A percentile compares a stretch with the other conserved stretches of the same genome.
Conservation (phyloP, 2,797 vertebrate species). For the Astyanax mexicanus region DNA sequence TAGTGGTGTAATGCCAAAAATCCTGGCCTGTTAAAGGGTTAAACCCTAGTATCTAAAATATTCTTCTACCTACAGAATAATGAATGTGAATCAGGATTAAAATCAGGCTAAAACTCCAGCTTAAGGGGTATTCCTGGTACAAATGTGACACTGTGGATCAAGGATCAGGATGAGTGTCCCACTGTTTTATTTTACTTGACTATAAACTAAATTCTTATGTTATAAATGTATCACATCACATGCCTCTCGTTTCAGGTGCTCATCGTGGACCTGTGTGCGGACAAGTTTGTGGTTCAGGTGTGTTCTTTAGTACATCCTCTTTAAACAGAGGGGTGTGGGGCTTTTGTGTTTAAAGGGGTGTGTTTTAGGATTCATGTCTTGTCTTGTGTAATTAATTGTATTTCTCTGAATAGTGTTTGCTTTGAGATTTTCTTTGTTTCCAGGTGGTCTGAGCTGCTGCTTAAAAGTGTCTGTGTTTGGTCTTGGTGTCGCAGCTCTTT, state of each 20-base stretch:
- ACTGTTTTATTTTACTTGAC: no score
- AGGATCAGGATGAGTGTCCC: no score
- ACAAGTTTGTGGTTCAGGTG: constrained; percentile 95
- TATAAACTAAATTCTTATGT: background rate
- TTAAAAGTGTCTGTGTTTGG: background rate
- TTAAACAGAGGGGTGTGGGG: constrained; percentile 30
- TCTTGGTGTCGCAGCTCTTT: no score
- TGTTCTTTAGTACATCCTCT: constrained; percentile 44
- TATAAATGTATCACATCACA: background rate
- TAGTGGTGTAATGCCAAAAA: no score
- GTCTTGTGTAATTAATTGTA: constrained; percentile 29
- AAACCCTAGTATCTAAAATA: no score
- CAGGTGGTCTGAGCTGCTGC: background rate
- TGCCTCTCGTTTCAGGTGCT: constrained; percentile 83
- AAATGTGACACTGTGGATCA: no score
- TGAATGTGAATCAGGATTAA: no score
- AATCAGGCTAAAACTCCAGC: no score
- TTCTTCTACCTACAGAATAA: no score
- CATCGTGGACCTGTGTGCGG: constrained; percentile 94
- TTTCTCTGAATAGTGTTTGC: constrained; percentile 12
- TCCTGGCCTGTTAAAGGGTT: no score
- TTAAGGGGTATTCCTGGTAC: no score
- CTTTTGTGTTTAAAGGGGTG: constrained; percentile 19
- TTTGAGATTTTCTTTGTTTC: background rate
- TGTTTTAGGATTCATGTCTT: constrained; percentile 36